These are phyloP conservation scores for Conopomorpha cramerella DNA, from an alignment of 1,140 invertebrate genomes.

Conservation along the genomic window DNA sequence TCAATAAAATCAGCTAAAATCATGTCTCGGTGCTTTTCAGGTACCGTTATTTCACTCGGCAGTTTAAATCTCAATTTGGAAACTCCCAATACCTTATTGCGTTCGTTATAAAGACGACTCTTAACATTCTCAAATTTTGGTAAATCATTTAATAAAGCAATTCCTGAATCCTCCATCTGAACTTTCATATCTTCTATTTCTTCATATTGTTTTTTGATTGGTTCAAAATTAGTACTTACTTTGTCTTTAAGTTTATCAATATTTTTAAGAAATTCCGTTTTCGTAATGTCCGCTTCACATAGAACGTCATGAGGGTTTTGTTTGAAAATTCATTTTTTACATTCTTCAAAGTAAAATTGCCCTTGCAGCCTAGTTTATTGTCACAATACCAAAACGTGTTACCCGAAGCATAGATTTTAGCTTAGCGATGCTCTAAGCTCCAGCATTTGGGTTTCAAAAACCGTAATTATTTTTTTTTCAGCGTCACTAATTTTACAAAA, in stretches of 20 bases:
- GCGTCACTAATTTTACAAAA: conserved; percentile 5
- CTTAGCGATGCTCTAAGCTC: background rate
- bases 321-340: background rate
- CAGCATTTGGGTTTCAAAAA: background rate
- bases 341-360: background rate
- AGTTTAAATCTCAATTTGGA: background rate
- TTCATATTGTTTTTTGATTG: conserved; percentile 1
- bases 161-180: background rate
- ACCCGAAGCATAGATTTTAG: conserved; percentile 1
- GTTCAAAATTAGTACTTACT: background rate
- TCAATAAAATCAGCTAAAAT: too few species aligned
- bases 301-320: background rate
- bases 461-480: background rate
- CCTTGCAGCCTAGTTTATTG: background rate
- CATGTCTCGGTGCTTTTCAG: too few species aligned
- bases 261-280: background rate
- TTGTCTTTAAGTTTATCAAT: background rate
- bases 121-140: conserved; percentile 1
- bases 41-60: too few species aligned
- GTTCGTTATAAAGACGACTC: background rate
- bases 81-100: conserved; percentile 1
- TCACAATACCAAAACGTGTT: conserved; percentile 1
- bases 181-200: too few species aligned
- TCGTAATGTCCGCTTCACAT: background rate
- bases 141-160: background rate